phyloP scores from a whole-genome alignment of 35 echinoderm and acorn worm genomes.

The Hemicentrotus pulcherrimus region DNA sequence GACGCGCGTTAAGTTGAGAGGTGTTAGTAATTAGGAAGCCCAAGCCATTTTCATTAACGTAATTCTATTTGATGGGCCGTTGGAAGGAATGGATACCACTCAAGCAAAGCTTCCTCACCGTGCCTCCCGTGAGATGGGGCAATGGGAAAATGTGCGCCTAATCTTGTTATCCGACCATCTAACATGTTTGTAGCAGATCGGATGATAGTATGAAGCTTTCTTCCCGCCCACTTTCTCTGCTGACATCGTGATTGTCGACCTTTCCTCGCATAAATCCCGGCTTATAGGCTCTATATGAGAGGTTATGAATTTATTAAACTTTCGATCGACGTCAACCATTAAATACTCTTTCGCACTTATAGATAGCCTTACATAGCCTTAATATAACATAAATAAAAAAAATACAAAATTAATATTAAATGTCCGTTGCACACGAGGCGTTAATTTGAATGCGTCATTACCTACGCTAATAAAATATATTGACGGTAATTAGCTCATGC shows the following conservation, averaged over 20 bases:
- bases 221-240: neutral
- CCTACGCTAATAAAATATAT: neutral
- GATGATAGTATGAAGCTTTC: neutral
- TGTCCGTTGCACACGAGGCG: neutral
- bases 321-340: neutral
- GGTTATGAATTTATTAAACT: conserved; percentile 6
- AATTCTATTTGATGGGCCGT: conserved; percentile 43
- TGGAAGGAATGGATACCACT: neutral
- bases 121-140: conserved; percentile 6
- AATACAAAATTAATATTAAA: neutral
- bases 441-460: neutral
- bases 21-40: conserved; percentile 49
- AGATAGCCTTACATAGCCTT: neutral
- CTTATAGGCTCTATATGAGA: neutral
- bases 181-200: neutral
- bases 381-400: too few species aligned
- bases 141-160: neutral
- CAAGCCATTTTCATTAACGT: conserved; percentile 54
- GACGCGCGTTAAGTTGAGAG: conserved; percentile 46
- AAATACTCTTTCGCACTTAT: neutral
- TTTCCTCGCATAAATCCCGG: neutral
- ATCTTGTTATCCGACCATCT: conserved; percentile 17
- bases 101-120: neutral
- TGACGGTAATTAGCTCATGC: neutral
- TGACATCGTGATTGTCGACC: neutral